Base-by-base conservation (phyloP, 2,113 vertebrate species). In the Psettodes erumei region DNA sequence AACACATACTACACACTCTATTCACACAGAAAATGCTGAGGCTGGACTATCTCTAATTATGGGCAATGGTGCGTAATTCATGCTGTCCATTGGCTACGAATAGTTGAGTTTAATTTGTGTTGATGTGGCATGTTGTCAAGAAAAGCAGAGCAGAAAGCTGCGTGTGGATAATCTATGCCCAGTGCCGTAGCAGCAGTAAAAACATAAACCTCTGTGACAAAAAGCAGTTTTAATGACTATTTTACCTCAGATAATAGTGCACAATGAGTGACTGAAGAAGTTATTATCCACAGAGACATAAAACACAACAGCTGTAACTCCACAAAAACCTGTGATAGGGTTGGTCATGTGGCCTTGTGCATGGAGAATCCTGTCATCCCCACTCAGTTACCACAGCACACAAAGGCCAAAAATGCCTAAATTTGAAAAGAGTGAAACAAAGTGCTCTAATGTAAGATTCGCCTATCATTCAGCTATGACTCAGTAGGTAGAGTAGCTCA, bases 11-110 rank as follows among this genome's bases (percentile, higher is more conserved):
- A 40, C 42, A 84, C 82, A 77, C 75, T 73, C 84, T 51, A 38
- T 74, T 83, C 79, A 80, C 48, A 38, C 27, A 63, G 63, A 86
- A 91, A 90, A 87, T 77, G 88, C 81, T 88, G 82, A 88, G 64
- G 62, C 21, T 45, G 67, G 50, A 83, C 73, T 77, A 77, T 66
- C 18, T 38, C 50, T 84, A 83, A 81, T 89, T 79, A 79, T 77
- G 68, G 72, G 85, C 74, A 87, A 84, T 32, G 63, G 76, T 48
- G 67, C 55, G 10, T 76, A 70, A 54, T 76, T 68, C 63, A 75
- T 61, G 38, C 78, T 59, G 79, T 74, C 37, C 23, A 73, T 73
- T 86, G 78, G 80, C 79, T 66, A 79, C 32, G 45, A 89, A 55
- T 21, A 82, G 72, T 69, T 86, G 65, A 74, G 73, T 77, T 86